Evolutionary conservation across 2,888 invertebrate species (phyloP), one percentile per base, ranked within the genome.

Genomic region (Serripes groenlandicus): DNA sequence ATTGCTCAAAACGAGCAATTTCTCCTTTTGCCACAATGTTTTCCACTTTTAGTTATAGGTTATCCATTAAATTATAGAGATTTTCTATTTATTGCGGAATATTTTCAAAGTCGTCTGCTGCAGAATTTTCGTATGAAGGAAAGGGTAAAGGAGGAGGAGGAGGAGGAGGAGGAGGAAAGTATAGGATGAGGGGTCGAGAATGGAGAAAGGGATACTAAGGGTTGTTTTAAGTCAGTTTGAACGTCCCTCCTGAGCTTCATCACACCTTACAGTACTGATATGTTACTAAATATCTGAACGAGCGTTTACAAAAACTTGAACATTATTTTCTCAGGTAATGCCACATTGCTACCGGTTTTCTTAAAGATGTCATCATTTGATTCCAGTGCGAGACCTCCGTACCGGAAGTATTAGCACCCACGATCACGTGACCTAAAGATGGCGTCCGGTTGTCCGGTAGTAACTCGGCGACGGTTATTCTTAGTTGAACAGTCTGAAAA

Each of bases 321-420:
- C n/a, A n/a, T 71, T 56, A 93, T 87, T 94, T 94, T 69, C 97
- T 95, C 60, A 97, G 95, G 49, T 96, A 96, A 94, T 97, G 97
- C 97, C 97, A 97, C 97, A 97, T 97, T 42, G 97, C 97, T 11
- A 97, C 96, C 0, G 97, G 97, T 93, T 97, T 97, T 85, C 97
- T 96, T 64, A 97, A 95, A 26, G 97, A 97, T 49, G 97, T 96
- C 93, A 97, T 95, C 97, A 97, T 97, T 95, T 97, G 97, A 92
- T 97, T 97, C 97, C 97, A 97, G 92, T 97, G 97, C 32, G 96
- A 96, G 72, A 97, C 93, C 1, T 97, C 96, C 91, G 97, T 96
- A 76, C 97, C 97, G 54, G 96, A 96, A 21, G 97, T 96, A 91
- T 96, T 96, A 54, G 97, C 96, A 32, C 97, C 97, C 23, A 97